Base-by-base conservation (phyloP, 2,113 vertebrate genomes). In the Acrocephalus kingi region DNA sequence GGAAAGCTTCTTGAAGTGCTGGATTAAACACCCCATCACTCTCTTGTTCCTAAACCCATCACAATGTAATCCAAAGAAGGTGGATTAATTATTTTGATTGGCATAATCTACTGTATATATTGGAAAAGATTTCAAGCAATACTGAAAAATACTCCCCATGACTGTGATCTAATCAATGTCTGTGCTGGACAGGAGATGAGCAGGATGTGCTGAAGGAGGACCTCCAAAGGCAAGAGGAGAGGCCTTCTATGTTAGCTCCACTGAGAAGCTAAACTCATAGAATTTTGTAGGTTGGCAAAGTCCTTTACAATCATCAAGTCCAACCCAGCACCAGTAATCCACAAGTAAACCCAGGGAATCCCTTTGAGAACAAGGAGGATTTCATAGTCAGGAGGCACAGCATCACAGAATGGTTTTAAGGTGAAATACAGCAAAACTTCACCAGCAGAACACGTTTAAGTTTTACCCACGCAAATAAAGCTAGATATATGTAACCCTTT, bases 121-220 rank as follows among this genome's bases (percentile, higher is more conserved):
- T 56, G 23, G 59, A 74, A 88, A 56, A 7, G 2, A 66, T 66
- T 90, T 66, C 41, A 62, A 76, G 27, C 16, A 73, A 66, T 52
- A 15, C 18, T 33, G 18, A 27, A 88, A 92, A 66, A 41, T 14
- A 19, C 2, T 81, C 27, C 18, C 55, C 33, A 5, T 18, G 48
- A 33, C 59, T 88, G 5, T 0, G 0, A 4, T 20, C 13, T 41
- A 21, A 37, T 46, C 63, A 39, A 41, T 17, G 30, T 20, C 58
- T 80, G 41, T 84, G 55, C 59, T 77, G 64, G 45, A 28, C 43
- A 63, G 37, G 33, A 43, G 28, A 51, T 33, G 66, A 54, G 67
- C 46, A 80, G 55, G 48, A 63, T 41, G 39, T 15, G 43, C 55
- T 73, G 17, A 31, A 78, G 37, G 13, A 55, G 13, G 3, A 45